Evolutionary conservation across 1,140 invertebrate genomes (phyloP).

Genomic region (Zaprionus vittiger): DNA sequence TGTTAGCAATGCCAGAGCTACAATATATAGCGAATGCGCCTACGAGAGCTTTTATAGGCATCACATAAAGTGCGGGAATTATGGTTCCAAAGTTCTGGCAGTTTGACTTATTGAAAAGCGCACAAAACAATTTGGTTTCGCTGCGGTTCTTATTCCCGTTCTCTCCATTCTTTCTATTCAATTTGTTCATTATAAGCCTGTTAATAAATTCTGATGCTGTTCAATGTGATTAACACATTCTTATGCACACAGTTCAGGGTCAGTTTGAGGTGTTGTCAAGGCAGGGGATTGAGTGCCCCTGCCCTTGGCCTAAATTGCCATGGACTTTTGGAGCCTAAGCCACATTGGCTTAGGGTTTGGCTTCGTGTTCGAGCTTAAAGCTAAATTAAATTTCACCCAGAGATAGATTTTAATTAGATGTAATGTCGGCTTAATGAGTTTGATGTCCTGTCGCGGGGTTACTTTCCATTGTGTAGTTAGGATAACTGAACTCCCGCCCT

Average conservation of each 20-base stretch:
- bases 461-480: constrained; percentile 24
- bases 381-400: constrained; percentile 53
- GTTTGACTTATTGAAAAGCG: constrained; percentile 44
- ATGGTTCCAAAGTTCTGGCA: background rate
- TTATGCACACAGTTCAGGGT: constrained; percentile 4
- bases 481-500: constrained; percentile 5
- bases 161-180: constrained; percentile 7
- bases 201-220: constrained; percentile 38
- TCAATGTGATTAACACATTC: constrained; percentile 52
- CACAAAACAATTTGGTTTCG: constrained; percentile 7
- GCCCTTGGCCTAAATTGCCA: background rate
- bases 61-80: constrained; percentile 32
- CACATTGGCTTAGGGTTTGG: constrained; percentile 2
- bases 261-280: background rate
- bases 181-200: constrained; percentile 33
- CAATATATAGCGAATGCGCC: background rate
- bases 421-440: constrained; percentile 70
- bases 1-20: constrained; percentile 26
- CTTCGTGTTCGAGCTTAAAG: constrained; percentile 25
- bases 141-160: constrained; percentile 2
- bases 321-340: background rate
- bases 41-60: constrained; percentile 50
- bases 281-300: background rate
- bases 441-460: constrained; percentile 44
- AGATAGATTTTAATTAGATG: constrained; percentile 71